Evolutionary conservation across 2,888 invertebrate genomes (phyloP), one percentile per base, ranked within the genome.

Genomic region (Pogonocherus hispidulus): DNA sequence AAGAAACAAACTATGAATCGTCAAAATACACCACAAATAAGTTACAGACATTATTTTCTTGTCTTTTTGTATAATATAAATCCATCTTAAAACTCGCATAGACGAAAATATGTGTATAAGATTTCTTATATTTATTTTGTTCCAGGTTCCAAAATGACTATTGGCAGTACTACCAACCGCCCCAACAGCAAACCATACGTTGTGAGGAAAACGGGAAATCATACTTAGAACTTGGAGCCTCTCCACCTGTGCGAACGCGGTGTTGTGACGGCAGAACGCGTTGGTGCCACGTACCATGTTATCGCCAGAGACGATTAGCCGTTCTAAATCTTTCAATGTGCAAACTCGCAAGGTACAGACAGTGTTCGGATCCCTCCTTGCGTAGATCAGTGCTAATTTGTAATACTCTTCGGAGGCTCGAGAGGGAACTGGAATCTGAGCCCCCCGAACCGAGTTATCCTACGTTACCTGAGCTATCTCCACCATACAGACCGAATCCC

Each of bases 251-350:
- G 72, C 76, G 83, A 67, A 80, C 83, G 72, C 78, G 85, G 66
- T 85, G 85, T 78, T 85, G 85, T 78, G 86, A 85, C 69, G 85
- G 85, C 59, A 81, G 85, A 70, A 85, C 85, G 76, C 80, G 85
- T 51, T 93, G 94, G 90, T 94, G 94, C 85, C 91, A 93, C 81
- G 92, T 93, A 71, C 93, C 93, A 70, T 95, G 95, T 85, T 95
- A 95, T 86, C 91, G 94, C 83, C 94, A 95, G 83, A 89, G 94
- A 75, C 90, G 97, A 65, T 90, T 95, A 81, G 94, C 95, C 81
- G 94, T 97, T 83, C 91, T 97, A 84, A 95, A 96, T 85, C 90
- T 96, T 75, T 96, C 96, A 76, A 95, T 97, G 92, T 92, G 94
- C 85, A 97, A 97, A 87, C 87, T 97, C 76, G 94, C 94, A 82